Conservation (phyloP, 2,113 vertebrate species). For the Thamnaconus septentrionalis region DNA sequence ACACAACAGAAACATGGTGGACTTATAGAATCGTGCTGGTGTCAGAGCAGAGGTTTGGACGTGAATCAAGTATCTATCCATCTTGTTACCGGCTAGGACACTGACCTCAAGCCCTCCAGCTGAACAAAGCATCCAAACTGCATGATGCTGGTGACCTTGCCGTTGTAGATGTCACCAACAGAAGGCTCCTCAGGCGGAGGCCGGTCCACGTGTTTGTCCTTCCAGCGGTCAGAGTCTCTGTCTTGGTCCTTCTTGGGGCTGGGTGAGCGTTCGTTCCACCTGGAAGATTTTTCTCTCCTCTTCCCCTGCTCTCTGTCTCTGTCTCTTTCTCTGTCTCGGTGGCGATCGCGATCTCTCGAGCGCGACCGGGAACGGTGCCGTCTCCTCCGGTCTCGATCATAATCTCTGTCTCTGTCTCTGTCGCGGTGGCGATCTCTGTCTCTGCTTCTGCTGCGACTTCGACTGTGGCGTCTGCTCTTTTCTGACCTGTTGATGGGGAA, state of each 20-base stretch:
- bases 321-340: constrained; percentile 45
- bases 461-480: constrained; percentile 69
- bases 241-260: constrained; percentile 16
- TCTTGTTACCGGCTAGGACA: neutral
- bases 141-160: constrained; percentile 98
- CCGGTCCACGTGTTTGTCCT: constrained; percentile 92
- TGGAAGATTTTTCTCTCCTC: constrained; percentile 57
- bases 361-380: constrained; percentile 80
- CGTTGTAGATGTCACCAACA: constrained; percentile 95
- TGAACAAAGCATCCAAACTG: constrained; percentile 99
- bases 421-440: constrained; percentile 39
- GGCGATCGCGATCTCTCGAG: constrained; percentile 79
- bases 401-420: constrained; percentile 45
- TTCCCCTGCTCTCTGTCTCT: constrained; percentile 70
- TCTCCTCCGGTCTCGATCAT: constrained; percentile 73
- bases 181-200: constrained; percentile 93
- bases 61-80: neutral
- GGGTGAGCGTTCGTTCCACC: constrained; percentile 72
- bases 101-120: constrained; percentile 92
- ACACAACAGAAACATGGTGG: neutral
- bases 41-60: neutral
- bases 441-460: constrained; percentile 81
- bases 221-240: constrained; percentile 83
- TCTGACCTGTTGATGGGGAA: constrained; percentile 53
- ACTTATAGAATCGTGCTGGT: neutral